Evolutionary conservation across 2,888 invertebrate species (phyloP).

Genomic region (Tenthredo amoena): DNA sequence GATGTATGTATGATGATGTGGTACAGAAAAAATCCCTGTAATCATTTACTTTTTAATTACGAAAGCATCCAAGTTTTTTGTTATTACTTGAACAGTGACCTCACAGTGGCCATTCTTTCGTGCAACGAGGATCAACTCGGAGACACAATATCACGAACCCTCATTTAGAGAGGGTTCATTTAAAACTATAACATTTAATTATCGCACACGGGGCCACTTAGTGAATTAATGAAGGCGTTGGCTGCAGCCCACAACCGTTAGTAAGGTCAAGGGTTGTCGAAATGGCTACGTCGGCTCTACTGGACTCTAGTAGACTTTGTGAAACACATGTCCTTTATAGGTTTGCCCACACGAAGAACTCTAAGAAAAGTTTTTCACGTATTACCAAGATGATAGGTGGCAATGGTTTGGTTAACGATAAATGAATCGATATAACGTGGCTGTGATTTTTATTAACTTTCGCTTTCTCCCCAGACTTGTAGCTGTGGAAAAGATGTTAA

Average conservation of each 20-base stretch:
- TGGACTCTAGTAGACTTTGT: conserved; percentile 43
- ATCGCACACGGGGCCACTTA: conserved; percentile 47
- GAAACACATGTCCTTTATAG: conserved; percentile 52
- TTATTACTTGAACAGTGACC: neutral
- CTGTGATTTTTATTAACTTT: neutral
- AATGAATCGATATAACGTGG: neutral
- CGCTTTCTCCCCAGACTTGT: neutral
- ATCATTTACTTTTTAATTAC: neutral
- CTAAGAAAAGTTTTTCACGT: conserved; percentile 26
- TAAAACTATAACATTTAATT: conserved; percentile 53
- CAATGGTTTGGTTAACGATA: conserved; percentile 31
- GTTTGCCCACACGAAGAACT: conserved; percentile 8
- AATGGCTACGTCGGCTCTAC: conserved; percentile 41
- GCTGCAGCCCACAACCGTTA: conserved; percentile 50
- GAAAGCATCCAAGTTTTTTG: neutral
- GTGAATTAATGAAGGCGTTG: conserved; percentile 52
- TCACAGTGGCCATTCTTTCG: conserved; percentile 16
- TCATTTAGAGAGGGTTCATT: conserved; percentile 46
- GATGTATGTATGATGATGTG: neutral
- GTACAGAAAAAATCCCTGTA: neutral
- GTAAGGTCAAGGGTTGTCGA: conserved; percentile 51
- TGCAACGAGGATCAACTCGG: conserved; percentile 20
- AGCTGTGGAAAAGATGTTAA: neutral
- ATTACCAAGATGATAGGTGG: conserved; percentile 34
- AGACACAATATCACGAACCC: conserved; percentile 34